Conservation (phyloP, 2,113 vertebrate genomes). For the Marcusenius ussheri region DNA sequence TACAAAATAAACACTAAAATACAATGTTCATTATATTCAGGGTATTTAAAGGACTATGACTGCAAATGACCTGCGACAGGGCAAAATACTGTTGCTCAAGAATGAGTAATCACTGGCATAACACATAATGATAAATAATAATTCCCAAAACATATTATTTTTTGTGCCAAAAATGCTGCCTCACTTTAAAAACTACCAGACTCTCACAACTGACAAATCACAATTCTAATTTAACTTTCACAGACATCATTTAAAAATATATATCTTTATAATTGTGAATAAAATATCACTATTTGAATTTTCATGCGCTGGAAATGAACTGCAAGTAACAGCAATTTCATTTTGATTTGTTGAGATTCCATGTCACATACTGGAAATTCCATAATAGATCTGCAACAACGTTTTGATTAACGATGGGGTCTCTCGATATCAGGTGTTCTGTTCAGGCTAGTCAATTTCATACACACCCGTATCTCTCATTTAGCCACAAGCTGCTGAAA, state of each 20-base stretch:
- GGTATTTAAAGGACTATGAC: neutral
- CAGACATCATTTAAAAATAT: neutral
- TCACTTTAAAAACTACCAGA: neutral
- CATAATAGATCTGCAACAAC: neutral
- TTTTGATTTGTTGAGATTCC: neutral
- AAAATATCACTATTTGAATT: neutral
- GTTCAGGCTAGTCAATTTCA: neutral
- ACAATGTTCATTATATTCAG: neutral
- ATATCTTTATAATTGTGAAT: neutral
- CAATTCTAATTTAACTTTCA: neutral
- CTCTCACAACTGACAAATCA: neutral
- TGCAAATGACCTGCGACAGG: neutral
- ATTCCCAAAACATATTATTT: neutral
- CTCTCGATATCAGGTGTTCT: neutral
- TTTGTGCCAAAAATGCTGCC: neutral
- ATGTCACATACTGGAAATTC: neutral
- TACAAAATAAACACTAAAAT: neutral
- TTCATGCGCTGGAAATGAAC: neutral
- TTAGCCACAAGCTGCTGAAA: neutral
- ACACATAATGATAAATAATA: neutral
- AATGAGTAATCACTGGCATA: neutral
- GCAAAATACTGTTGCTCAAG: neutral
- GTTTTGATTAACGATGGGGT: neutral
- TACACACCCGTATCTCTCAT: neutral
- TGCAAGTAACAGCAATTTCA: neutral